Evolutionary conservation across 92 coral and sea anemone genomes (phyloP), one percentile per base, ranked within the genome.

Genomic region (Porites divaricata): DNA sequence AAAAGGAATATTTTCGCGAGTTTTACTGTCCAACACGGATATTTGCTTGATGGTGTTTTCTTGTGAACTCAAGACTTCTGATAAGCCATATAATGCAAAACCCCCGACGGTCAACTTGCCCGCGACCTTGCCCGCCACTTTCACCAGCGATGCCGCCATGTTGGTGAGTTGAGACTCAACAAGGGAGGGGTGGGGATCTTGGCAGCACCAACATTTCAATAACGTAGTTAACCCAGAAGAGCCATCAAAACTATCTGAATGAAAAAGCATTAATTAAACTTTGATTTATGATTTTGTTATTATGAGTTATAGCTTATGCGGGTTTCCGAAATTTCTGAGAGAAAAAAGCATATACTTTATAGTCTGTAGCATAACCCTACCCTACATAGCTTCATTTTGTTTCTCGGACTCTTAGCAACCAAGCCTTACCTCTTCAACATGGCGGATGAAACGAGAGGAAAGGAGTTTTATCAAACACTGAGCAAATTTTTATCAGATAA

Each of bases 11-110:
- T 81, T 76, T 79, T 89, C 81, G 48, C 85, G 78, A 8, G 97
- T 86, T 76, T 63, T 86, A 48, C 71, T 76, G 59, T 91, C 85
- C 2, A 93, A 77, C 72, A 84, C 71, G 54, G 79, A 67, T 35
- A 86, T 68, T 19, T 93, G 82, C 17, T 86, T 82, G 26, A 91
- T 91, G 24, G 90, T 66, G 57, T 91, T 70, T 75, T 93, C 97
- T 51, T 92, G 97, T 53, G 97, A 93, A n/a, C 94, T 90, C 69
- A 93, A 77, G 0, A 93, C 81, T 78, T 81, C 93, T 68, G 79
- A 88, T 22, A 88, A 77, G 51, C 85, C 94, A 71, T 93, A 93
- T 70, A 91, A 76, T 6, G 91, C 90, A 49, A 93, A 89, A 1
- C 94, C 95, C 22, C 93, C 97, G 71, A 93, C 72, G 12, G 89